Evolutionary conservation across 2,797 vertebrate genomes (phyloP).

Genomic region (Picus viridis): DNA sequence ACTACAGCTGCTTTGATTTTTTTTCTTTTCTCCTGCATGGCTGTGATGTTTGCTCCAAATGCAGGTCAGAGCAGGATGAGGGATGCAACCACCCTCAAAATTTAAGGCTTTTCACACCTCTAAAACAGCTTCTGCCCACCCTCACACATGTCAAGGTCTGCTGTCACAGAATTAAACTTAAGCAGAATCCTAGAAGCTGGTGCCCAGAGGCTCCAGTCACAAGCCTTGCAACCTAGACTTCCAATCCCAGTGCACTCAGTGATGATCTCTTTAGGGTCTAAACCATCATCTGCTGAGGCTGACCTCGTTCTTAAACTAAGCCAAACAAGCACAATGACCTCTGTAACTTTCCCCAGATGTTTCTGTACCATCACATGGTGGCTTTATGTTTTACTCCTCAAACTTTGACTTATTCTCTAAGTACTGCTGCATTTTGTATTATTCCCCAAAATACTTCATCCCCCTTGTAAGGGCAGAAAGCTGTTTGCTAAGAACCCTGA

Average conservation of each 20-base stretch:
- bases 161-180: background rate
- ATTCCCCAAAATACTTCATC: background rate
- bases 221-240: background rate
- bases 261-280: background rate
- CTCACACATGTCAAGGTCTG: background rate
- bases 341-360: background rate
- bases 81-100: background rate
- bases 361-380: background rate
- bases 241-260: background rate
- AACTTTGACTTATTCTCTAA: background rate
- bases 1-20: background rate
- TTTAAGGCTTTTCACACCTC: background rate
- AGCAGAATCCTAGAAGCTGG: background rate
- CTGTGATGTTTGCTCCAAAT: background rate
- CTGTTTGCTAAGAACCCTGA: conserved; percentile 28
- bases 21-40: background rate
- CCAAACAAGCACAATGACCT: background rate
- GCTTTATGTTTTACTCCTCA: background rate
- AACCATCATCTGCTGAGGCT: background rate
- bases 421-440: background rate
- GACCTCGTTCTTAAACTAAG: background rate
- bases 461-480: background rate
- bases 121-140: background rate
- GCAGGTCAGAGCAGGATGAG: background rate
- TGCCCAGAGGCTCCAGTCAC: background rate